Evolutionary conservation across 1,140 invertebrate species (phyloP).

Genomic region (Hypsibius dujardini): DNA sequence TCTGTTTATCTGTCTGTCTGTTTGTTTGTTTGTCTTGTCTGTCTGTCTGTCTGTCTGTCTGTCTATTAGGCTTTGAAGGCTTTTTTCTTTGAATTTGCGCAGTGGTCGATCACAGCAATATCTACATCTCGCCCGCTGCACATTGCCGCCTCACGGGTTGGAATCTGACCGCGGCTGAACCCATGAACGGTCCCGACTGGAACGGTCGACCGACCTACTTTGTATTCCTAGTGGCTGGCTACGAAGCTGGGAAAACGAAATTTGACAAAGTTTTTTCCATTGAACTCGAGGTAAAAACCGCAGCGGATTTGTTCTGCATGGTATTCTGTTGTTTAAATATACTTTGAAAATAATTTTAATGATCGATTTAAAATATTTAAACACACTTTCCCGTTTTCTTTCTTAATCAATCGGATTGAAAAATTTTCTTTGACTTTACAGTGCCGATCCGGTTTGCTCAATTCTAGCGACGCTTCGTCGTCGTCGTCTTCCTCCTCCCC

Average conservation of each 20-base stretch:
- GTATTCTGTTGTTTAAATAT: not conserved
- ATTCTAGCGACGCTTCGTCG: not conserved
- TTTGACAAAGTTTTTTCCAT: not conserved
- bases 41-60: too few relatives aligned
- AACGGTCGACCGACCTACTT: conserved; percentile 45
- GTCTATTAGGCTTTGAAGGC: too few relatives aligned
- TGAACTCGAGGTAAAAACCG: not conserved
- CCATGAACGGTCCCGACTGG: conserved; percentile 39
- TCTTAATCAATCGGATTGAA: not conserved
- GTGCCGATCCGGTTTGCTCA: not conserved
- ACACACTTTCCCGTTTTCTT: not conserved
- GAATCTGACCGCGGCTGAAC: conserved; percentile 42
- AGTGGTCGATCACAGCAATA: conserved; percentile 52
- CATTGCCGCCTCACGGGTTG: conserved; percentile 41
- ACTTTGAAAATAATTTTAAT: not conserved
- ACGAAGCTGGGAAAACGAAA: not conserved
- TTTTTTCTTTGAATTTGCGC: conserved; percentile 21
- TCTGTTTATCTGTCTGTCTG: too few relatives aligned
- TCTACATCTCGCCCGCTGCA: conserved; percentile 45
- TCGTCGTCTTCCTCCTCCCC: not conserved
- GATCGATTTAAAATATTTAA: not conserved
- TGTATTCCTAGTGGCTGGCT: conserved; percentile 31
- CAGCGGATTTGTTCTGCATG: not conserved
- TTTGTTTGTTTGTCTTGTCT: too few relatives aligned
- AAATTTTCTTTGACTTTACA: not conserved